A percentile compares a stretch with the other conserved stretches of the same genome.
These are phyloP conservation scores for Corvus moneduloides DNA, from an alignment of 2,113 vertebrate genomes.

Conservation along the genomic window DNA sequence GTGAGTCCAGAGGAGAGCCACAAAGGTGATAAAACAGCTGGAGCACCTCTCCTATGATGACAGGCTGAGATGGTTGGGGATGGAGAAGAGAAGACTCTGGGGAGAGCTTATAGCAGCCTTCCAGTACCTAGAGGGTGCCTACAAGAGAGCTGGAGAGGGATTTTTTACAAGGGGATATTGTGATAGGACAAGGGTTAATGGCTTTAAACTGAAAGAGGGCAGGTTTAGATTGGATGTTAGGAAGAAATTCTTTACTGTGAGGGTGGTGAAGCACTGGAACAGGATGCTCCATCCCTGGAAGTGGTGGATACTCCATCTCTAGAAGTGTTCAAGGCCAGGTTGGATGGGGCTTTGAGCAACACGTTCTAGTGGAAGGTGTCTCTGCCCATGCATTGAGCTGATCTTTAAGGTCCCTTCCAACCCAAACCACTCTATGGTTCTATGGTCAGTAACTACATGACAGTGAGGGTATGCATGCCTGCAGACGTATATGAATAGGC, in stretches of 20 bases:
- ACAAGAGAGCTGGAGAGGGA: too few relatives aligned
- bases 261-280: neutral
- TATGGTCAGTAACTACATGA: neutral
- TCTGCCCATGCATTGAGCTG: neutral
- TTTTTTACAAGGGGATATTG: neutral
- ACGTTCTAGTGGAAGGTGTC: neutral
- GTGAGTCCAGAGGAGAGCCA: neutral
- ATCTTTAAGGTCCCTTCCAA: neutral
- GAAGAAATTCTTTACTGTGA: neutral
- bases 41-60: neutral
- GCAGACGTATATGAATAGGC: neutral
- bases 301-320: neutral
- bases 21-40: neutral
- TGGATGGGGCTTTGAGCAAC: neutral
- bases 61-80: neutral
- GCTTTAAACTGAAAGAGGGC: neutral
- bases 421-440: neutral
- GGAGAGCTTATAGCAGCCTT: neutral
- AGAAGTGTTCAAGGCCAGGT: neutral
- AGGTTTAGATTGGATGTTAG: neutral
- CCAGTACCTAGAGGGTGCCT: neutral
- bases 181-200: neutral
- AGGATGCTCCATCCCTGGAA: neutral
- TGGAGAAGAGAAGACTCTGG: neutral
- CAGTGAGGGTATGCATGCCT: fast-evolving